A percentile compares a stretch with the other conserved stretches of the same genome.
Conservation (phyloP, 2,797 vertebrate genomes). For the Alauda arvensis region DNA sequence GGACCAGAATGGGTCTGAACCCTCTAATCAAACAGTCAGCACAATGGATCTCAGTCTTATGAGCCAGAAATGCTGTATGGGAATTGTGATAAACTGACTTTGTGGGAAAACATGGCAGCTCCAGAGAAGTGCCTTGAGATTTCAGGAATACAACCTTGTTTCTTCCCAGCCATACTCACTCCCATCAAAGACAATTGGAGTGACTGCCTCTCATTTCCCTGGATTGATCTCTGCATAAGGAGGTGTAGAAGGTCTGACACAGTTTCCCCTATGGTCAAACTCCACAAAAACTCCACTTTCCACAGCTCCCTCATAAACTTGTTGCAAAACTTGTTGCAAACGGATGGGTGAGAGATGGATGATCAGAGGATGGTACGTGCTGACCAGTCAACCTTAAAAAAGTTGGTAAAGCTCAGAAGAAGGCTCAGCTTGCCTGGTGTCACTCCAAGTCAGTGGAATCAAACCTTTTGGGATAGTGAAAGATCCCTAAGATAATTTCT, state of each 20-base stretch:
- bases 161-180: neutral
- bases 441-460: neutral
- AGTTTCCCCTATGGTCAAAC: neutral
- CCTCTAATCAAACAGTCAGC: neutral
- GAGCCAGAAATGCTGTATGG: neutral
- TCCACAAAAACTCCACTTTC: neutral
- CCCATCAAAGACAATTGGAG: neutral
- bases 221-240: neutral
- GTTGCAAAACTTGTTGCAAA: neutral
- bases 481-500: neutral
- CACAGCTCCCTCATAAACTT: neutral
- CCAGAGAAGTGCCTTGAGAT: neutral
- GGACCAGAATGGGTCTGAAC: neutral
- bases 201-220: neutral
- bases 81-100: neutral
- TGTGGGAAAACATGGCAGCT: neutral
- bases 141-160: neutral
- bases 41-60: neutral
- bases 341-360: fast-evolving
- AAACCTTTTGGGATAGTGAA: neutral
- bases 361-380: neutral
- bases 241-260: neutral
- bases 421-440: neutral
- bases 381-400: neutral
- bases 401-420: neutral